phyloP scores from a whole-genome alignment of 2,888 invertebrate species.

The Orthosia gracilis region DNA sequence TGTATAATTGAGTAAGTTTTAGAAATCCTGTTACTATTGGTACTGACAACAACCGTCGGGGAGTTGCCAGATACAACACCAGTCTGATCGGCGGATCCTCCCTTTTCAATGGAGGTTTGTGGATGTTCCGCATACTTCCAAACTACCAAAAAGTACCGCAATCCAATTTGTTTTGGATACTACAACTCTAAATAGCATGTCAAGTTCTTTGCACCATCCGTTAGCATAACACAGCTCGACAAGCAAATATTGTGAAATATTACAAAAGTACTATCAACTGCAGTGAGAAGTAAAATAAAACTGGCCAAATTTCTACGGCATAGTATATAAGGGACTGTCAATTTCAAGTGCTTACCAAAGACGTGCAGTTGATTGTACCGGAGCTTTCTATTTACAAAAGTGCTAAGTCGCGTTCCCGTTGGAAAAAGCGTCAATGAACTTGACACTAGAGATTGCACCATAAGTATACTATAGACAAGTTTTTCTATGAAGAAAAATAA shows the following conservation, averaged over 20 bases:
- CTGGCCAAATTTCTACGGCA: background rate
- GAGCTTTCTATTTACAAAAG: background rate
- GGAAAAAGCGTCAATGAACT: conserved; percentile 3
- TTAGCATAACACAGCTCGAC: conserved; percentile 4
- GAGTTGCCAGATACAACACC: no score
- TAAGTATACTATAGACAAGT: background rate
- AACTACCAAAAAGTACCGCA: conserved; percentile 7
- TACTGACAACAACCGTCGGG: no score
- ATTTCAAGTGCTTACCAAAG: background rate
- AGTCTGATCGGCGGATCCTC: no score
- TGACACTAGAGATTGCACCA: background rate
- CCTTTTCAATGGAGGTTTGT: no score
- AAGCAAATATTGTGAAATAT: conserved; percentile 37
- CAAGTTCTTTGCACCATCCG: conserved; percentile 1
- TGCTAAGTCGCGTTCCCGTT: background rate
- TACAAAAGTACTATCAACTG: background rate
- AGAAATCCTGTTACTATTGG: no score
- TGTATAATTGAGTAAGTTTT: no score
- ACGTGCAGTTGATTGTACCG: background rate
- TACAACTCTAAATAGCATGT: conserved; percentile 5
- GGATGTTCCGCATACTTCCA: no score
- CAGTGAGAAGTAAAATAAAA: background rate
- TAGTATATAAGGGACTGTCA: background rate
- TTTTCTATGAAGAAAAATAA: no score
- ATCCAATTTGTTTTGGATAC: conserved; percentile 2